Base-by-base conservation (phyloP, 2,113 vertebrate genomes). In the Notarius quadriscutis region DNA sequence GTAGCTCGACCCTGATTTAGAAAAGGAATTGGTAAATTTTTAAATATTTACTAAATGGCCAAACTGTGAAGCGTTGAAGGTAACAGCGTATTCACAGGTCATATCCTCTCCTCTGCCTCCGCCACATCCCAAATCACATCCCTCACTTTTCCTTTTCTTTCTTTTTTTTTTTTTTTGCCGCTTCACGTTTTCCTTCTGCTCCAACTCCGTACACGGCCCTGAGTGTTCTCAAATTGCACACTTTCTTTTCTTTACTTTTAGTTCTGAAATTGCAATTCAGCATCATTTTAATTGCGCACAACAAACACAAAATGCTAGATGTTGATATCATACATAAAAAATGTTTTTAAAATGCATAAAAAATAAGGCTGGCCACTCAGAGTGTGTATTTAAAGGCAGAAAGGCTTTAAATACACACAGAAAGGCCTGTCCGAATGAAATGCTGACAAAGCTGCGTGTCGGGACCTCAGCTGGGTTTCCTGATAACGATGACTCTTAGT, bases 11-110 rank as follows among this genome's bases (percentile, higher is more conserved):
- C 78, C 62, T 79, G 34, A 86, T 60, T 84, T 8, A 79, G 41
- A 89, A 63, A 85, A 87, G 4, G 75, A 80, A 87, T 87, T 82
- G 11, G 48, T 86, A 86, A 85, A 18, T 77, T 91, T 91, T 87
- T 81, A 87, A 88, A 74, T 84, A n/a, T 84, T 86, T 88, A 81
- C 5, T 11, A 90, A 88, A 84, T 89, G 82, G 89, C 75, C 30
- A 79, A 60, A 82, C 25, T 69, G 34, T 34, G 63, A 65, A 88
- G 86, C 27, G 41, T 57, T 78, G 69, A 71, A 53, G 82, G 63
- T 20, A 10, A 69, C 15, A 27, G 25, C 22, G 63, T 69, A 10
- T 69, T 20, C 22, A 5, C 74, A 25, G 74, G 74, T 14, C 9
- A 50, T 14, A 1, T 78, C n/a, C 34, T 41, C 34, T 41, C 34